Evolutionary conservation across 2,113 vertebrate genomes (phyloP).

Genomic region (Ochotona curzoniae): DNA sequence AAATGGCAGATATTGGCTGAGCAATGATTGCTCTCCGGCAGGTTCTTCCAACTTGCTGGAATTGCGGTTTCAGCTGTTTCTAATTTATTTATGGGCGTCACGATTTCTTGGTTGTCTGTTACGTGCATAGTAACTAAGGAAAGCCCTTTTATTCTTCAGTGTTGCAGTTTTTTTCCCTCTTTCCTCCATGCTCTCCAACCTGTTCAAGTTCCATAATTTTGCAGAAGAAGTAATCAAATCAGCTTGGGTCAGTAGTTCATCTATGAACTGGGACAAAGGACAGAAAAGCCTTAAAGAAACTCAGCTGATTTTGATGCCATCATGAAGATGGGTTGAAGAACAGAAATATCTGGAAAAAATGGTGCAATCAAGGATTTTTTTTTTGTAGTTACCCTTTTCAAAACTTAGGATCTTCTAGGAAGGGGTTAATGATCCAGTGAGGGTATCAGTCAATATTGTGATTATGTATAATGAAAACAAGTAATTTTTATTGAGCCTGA

Average conservation of each 20-base stretch:
- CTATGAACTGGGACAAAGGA: background rate
- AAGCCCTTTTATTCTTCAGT: background rate
- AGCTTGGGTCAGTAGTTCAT: background rate
- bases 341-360: background rate
- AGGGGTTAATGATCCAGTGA: background rate
- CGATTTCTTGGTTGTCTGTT: background rate
- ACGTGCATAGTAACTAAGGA: background rate
- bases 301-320: background rate
- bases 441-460: background rate
- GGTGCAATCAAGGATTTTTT: background rate
- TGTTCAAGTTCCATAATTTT: background rate
- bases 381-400: background rate
- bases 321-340: background rate
- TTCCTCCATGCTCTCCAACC: background rate
- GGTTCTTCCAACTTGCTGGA: background rate
- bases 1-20: background rate
- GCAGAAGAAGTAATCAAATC: background rate
- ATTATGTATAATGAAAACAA: background rate
- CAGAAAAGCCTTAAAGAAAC: background rate
- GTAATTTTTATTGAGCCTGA: background rate
- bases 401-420: constrained; percentile 33
- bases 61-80: constrained; percentile 39
- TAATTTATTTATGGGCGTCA: background rate
- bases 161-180: background rate
- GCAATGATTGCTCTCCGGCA: background rate